Conservation (phyloP, 53 echinoderm and acorn worm species). For the Stichopus horrens region DNA sequence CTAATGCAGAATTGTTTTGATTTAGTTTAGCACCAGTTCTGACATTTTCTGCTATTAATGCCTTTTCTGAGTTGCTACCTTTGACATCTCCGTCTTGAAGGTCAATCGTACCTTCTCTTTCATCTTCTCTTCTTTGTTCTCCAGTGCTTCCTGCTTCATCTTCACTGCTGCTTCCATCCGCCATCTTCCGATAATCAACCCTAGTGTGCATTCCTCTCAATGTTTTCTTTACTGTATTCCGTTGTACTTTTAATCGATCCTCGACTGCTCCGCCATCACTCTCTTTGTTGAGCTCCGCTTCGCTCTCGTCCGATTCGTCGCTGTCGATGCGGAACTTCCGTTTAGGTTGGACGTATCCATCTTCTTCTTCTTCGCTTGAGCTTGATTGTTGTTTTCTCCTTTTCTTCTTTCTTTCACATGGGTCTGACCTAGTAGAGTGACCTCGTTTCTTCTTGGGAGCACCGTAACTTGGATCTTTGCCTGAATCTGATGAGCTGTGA, state of each 20-base stretch:
- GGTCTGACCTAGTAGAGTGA: neutral
- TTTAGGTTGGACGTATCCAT: slow-evolving; percentile 57
- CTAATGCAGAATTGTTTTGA: slow-evolving; percentile 24
- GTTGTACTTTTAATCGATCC: slow-evolving; percentile 47
- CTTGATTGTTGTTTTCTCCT: slow-evolving; percentile 13
- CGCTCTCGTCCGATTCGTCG: slow-evolving; percentile 60
- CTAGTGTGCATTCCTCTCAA: slow-evolving; percentile 52
- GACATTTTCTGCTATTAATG: neutral
- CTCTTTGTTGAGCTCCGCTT: slow-evolving; percentile 31
- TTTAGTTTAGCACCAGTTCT: slow-evolving; percentile 5
- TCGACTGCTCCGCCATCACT: slow-evolving; percentile 46
- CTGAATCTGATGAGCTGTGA: slow-evolving; percentile 8
- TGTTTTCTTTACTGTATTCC: slow-evolving; percentile 18
- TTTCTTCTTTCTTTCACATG: neutral
- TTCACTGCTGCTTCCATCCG: slow-evolving; percentile 64
- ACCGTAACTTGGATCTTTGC: neutral
- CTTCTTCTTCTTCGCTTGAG: slow-evolving; percentile 28
- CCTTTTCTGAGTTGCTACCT: slow-evolving; percentile 28
- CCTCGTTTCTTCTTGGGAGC: slow-evolving; percentile 1
- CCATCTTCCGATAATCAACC: slow-evolving; percentile 80
- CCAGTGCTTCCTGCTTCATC: slow-evolving; percentile 38
- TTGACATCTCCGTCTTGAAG: slow-evolving; percentile 9
- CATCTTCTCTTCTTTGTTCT: slow-evolving; percentile 33
- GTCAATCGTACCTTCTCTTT: slow-evolving; percentile 41
- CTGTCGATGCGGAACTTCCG: slow-evolving; percentile 89